These are phyloP conservation scores for Oophaga pumilio DNA, from an alignment of 2,113 vertebrate species.

Conservation along the genomic window DNA sequence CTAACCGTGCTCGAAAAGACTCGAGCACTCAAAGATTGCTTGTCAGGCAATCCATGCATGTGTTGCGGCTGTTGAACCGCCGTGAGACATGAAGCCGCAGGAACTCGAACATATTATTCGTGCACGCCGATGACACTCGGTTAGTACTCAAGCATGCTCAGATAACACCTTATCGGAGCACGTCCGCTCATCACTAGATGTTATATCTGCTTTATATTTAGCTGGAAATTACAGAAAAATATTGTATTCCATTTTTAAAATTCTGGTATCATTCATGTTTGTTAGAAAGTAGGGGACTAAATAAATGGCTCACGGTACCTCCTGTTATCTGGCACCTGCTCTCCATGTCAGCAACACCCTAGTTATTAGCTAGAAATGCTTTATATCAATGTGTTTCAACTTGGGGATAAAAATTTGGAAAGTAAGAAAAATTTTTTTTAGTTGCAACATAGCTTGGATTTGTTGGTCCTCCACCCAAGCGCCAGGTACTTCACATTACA, in stretches of 20 bases:
- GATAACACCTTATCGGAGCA: too few relatives aligned
- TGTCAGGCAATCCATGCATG: too few relatives aligned
- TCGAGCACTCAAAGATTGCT: too few relatives aligned
- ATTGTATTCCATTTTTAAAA: not conserved
- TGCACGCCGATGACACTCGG: too few relatives aligned
- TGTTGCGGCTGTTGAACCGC: too few relatives aligned
- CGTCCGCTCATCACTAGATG: too few relatives aligned
- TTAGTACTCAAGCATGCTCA: too few relatives aligned
- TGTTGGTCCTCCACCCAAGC: not conserved
- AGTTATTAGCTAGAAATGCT: not conserved
- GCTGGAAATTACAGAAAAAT: not conserved
- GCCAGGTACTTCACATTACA: not conserved
- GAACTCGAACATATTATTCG: too few relatives aligned
- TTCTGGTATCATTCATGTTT: not conserved
- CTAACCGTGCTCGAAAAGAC: too few relatives aligned
- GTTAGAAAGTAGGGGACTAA: not conserved
- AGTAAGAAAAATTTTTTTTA: not conserved
- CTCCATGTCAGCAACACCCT: not conserved
- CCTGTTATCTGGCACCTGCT: not conserved
- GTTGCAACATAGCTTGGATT: not conserved
- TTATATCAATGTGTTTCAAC: not conserved
- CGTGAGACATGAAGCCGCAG: too few relatives aligned
- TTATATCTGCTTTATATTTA: not conserved
- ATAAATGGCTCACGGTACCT: not conserved
- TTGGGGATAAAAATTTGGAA: not conserved